Percentiles rank a stretch among this genome's conserved stretches.
Evolutionary conservation across 2,113 vertebrate genomes (phyloP).

Genomic region (Scomber scombrus): DNA sequence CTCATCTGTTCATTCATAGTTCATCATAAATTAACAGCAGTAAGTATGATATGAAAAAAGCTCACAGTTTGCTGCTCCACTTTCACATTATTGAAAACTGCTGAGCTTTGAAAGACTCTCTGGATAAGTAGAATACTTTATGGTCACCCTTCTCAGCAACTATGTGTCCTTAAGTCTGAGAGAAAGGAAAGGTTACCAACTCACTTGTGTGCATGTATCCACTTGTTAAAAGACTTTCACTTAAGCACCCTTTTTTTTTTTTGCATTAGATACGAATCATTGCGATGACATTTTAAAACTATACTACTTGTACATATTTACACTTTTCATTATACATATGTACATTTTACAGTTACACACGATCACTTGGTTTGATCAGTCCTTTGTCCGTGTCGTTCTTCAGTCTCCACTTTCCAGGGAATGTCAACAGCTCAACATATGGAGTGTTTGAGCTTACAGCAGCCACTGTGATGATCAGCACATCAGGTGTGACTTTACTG

Average conservation of each 20-base stretch:
- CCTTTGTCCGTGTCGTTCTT: slow-evolving; percentile 4
- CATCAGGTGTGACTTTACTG: background rate
- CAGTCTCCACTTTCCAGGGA: background rate
- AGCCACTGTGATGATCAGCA: background rate
- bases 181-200: too few species aligned
- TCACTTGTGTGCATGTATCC: too few species aligned
- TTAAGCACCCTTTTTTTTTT: too few species aligned
- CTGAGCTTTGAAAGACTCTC: too few species aligned
- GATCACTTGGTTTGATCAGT: background rate
- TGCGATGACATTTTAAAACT: too few species aligned
- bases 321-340: slow-evolving; percentile 29
- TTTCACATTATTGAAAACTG: too few species aligned
- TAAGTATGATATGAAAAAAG: background rate
- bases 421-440: background rate
- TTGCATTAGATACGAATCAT: too few species aligned
- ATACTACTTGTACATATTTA: slow-evolving; percentile 27
- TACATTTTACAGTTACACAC: slow-evolving; percentile 6
- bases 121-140: too few species aligned
- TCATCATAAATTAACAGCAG: background rate
- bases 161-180: too few species aligned
- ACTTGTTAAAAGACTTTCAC: too few species aligned
- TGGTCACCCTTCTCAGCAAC: too few species aligned
- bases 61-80: background rate
- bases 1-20: background rate
- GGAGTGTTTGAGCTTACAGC: background rate